Evolutionary conservation across 2,113 vertebrate species (phyloP).

Genomic region (Callocephalon fimbriatum): DNA sequence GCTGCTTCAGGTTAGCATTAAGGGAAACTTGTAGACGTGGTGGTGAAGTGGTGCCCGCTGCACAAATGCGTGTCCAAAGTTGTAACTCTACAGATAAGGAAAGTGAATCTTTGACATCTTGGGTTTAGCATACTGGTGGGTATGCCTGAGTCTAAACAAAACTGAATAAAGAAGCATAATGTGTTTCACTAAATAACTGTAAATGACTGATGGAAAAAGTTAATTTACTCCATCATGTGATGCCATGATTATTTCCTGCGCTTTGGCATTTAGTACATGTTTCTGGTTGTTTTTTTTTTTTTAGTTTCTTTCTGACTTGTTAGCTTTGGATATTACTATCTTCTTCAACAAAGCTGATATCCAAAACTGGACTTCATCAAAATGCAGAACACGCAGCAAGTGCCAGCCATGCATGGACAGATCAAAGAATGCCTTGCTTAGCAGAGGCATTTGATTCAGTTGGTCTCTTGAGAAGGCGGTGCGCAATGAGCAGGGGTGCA

Average conservation of each 20-base stretch:
- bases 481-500: no score
- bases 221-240: not conserved
- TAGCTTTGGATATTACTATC: not conserved
- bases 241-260: not conserved
- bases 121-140: not conserved
- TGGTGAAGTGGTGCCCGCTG: not conserved
- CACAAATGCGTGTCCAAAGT: not conserved
- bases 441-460: constrained; percentile 11
- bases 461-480: no score
- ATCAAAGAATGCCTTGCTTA: constrained; percentile 8
- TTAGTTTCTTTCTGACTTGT: not conserved
- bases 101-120: not conserved
- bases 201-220: not conserved
- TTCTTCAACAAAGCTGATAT: not conserved
- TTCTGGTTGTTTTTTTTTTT: not conserved
- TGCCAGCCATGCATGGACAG: not conserved
- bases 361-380: not conserved
- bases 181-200: not conserved
- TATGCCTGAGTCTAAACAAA: not conserved
- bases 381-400: not conserved
- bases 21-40: not conserved
- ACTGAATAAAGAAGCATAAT: rapidly evolving
- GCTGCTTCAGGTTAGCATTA: not conserved
- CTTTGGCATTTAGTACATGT: not conserved
- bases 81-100: not conserved